Conservation (phyloP, 2,888 invertebrate species). For the Heliconius ismenius region DNA sequence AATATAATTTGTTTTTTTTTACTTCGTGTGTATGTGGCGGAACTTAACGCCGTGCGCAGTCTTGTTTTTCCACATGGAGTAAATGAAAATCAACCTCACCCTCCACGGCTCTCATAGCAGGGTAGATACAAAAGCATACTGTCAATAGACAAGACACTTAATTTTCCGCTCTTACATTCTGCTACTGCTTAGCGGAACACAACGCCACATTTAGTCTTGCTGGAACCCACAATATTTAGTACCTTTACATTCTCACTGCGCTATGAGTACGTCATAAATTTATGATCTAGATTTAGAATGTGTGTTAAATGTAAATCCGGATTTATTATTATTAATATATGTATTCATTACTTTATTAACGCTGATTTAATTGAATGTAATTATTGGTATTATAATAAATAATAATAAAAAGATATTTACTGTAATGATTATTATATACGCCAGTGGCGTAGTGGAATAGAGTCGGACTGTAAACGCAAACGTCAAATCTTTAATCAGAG, state of each 20-base stretch:
- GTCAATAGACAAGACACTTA: background rate
- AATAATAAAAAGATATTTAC: background rate
- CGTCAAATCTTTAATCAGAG: no score
- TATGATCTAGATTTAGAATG: no score
- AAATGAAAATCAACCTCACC: no score
- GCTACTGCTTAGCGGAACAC: background rate
- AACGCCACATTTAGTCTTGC: background rate
- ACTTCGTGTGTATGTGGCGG: no score
- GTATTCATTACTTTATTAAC: background rate
- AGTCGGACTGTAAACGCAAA: no score
- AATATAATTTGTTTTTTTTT: background rate
- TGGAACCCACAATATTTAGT: background rate
- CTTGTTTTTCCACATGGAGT: no score
- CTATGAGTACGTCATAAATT: no score
- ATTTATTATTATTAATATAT: background rate
- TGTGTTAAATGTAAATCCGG: no score
- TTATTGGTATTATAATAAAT: background rate
- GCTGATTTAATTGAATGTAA: background rate
- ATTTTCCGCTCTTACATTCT: background rate
- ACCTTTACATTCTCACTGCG: no score
- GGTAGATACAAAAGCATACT: background rate
- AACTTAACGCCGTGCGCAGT: background rate
- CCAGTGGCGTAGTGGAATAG: no score
- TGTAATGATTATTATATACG: no score
- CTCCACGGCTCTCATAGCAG: background rate